These are phyloP conservation scores for Eledona agricola DNA, from an alignment of 2,888 invertebrate genomes.

Conservation along the genomic window DNA sequence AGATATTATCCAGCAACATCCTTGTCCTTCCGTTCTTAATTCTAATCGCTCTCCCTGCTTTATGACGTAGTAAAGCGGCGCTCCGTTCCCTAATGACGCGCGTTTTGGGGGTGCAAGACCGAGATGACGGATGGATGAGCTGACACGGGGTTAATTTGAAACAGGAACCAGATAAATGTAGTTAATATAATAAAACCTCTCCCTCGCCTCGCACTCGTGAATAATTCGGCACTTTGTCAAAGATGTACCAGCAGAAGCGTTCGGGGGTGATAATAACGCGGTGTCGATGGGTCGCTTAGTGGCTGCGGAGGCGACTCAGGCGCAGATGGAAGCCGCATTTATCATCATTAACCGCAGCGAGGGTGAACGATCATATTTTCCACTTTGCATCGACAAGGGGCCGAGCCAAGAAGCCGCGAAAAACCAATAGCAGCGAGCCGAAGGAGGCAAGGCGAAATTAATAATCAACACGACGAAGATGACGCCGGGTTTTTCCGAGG, in stretches of 20 bases:
- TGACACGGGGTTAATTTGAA: conserved; percentile 60
- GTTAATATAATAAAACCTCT: conserved; percentile 57
- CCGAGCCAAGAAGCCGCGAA: conserved; percentile 26
- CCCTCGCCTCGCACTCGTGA: conserved; percentile 41
- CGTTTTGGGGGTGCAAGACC: conserved; percentile 36
- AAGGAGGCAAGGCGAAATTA: conserved; percentile 19
- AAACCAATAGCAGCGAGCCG: conserved; percentile 24
- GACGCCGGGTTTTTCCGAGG: neutral
- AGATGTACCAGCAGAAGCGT: conserved; percentile 42
- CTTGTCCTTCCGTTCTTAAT: conserved; percentile 37
- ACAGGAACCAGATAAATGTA: conserved; percentile 59
- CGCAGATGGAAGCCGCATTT: conserved; percentile 38
- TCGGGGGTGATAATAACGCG: conserved; percentile 41
- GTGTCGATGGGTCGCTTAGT: conserved; percentile 34
- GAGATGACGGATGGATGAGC: conserved; percentile 56
- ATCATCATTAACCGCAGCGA: conserved; percentile 45
- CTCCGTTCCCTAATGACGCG: conserved; percentile 37
- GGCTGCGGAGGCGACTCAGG: conserved; percentile 29
- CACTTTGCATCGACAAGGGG: conserved; percentile 46
- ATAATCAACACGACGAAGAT: conserved; percentile 17
- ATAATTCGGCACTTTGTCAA: conserved; percentile 56
- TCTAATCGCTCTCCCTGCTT: conserved; percentile 39
- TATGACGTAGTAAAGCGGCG: conserved; percentile 39
- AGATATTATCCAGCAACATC: conserved; percentile 32
- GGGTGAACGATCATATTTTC: conserved; percentile 47